Evolutionary conservation across 2,797 vertebrate genomes (phyloP).

Genomic region (Setipinna tenuifilis): DNA sequence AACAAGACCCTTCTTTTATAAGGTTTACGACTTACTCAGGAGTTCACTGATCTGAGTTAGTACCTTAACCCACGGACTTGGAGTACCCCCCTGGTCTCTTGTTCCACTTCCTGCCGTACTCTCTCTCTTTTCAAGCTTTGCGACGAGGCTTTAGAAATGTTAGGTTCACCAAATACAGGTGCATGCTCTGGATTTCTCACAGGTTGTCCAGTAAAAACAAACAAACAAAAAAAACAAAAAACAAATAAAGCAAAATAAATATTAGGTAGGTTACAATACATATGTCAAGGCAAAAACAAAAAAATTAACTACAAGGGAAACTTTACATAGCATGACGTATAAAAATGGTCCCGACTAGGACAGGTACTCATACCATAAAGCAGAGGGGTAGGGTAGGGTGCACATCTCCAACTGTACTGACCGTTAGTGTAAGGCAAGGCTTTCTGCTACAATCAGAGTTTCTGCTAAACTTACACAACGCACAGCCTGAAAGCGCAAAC

Average conservation of each 20-base stretch:
- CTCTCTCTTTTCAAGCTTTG: not conserved
- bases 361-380: not conserved
- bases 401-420: not conserved
- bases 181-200: conserved; percentile 16
- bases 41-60: not conserved
- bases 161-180: conserved; percentile 4
- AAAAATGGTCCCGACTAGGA: conserved; percentile 15
- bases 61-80: too few relatives aligned
- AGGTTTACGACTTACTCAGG: too few relatives aligned
- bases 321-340: conserved; percentile 12
- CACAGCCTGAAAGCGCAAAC: conserved; percentile 3
- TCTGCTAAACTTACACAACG: conserved; percentile 5
- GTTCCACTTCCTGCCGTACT: not conserved
- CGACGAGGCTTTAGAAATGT: not conserved
- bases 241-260: conserved; percentile 1
- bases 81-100: not conserved
- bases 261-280: not conserved
- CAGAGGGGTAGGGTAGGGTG: not conserved
- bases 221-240: not conserved
- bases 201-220: not conserved
- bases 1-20: too few relatives aligned
- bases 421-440: conserved; percentile 13
- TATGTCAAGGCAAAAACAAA: not conserved
- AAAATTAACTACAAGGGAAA: not conserved
- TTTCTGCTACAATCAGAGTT: conserved; percentile 22